A percentile compares a stretch with the other conserved stretches of the same genome.
Conservation (phyloP, 37 sponge, comb jelly and placozoan species). For the Chondrilla cf. caribensis region DNA sequence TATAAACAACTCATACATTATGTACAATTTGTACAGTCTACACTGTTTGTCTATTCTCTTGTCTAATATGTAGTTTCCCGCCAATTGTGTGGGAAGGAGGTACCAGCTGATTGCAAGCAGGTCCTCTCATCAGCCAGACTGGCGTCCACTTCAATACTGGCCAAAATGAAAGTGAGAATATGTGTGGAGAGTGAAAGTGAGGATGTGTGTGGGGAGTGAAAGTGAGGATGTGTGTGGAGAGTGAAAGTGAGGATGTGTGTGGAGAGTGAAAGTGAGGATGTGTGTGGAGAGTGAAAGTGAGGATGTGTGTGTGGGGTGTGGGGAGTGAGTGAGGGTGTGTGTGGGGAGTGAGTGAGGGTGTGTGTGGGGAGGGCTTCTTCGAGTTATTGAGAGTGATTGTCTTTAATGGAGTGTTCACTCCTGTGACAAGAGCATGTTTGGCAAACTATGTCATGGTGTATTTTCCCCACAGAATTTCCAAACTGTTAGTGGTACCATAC, state of each 20-base stretch:
- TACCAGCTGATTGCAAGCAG: neutral
- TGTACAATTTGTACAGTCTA: too few relatives aligned
- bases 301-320: neutral
- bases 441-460: neutral
- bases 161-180: slow-evolving; percentile 48
- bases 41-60: too few relatives aligned
- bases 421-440: neutral
- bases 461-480: neutral
- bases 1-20: too few relatives aligned
- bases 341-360: neutral
- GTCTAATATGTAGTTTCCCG: too few relatives aligned
- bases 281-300: neutral
- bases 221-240: neutral
- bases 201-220: neutral
- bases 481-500: neutral
- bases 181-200: neutral
- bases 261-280: neutral
- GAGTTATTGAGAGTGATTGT: neutral
- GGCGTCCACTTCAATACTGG: slow-evolving; percentile 37
- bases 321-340: neutral
- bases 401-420: neutral
- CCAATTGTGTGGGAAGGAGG: neutral
- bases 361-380: too few relatives aligned
- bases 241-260: neutral
- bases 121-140: slow-evolving; percentile 59